A percentile compares a stretch with the other conserved stretches of the same genome.
phyloP scores from a whole-genome alignment of 1,140 invertebrate species.

The Drosophila prosaltans region DNA sequence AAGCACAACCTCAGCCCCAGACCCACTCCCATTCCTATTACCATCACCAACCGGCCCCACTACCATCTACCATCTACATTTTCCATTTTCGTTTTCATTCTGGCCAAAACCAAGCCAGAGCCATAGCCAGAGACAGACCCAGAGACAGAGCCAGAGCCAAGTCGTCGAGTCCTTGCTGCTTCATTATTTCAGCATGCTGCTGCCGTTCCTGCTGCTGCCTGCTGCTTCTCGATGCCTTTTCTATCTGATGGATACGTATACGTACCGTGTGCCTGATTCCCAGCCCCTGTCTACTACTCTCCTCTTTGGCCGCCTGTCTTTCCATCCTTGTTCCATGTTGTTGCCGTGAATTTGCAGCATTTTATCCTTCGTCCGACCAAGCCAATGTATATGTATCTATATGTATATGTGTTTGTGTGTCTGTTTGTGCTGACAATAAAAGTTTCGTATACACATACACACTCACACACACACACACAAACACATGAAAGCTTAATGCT shows the following conservation, averaged over 20 bases:
- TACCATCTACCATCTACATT: slow-evolving; percentile 46
- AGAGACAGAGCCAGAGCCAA: slow-evolving; percentile 51
- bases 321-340: slow-evolving; percentile 49
- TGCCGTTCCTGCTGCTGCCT: slow-evolving; percentile 18
- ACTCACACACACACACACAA: slow-evolving; percentile 57
- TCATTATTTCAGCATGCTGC: slow-evolving; percentile 80
- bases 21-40: neutral
- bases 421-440: slow-evolving; percentile 81
- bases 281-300: slow-evolving; percentile 1
- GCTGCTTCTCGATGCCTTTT: slow-evolving; percentile 72
- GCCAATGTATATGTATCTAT: slow-evolving; percentile 36
- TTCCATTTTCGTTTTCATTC: slow-evolving; percentile 81
- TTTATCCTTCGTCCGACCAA: slow-evolving; percentile 75
- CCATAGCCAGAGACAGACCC: slow-evolving; percentile 36
- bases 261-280: slow-evolving; percentile 66
- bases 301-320: slow-evolving; percentile 21
- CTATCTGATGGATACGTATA: slow-evolving; percentile 81
- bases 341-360: slow-evolving; percentile 78
- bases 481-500: slow-evolving; percentile 73
- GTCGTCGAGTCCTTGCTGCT: slow-evolving; percentile 76
- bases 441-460: slow-evolving; percentile 70
- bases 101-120: slow-evolving; percentile 37
- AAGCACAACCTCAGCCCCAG: slow-evolving; percentile 44
- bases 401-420: slow-evolving; percentile 49
- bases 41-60: neutral